Base-by-base conservation (phyloP, 2,113 vertebrate genomes). In the Esox niger region DNA sequence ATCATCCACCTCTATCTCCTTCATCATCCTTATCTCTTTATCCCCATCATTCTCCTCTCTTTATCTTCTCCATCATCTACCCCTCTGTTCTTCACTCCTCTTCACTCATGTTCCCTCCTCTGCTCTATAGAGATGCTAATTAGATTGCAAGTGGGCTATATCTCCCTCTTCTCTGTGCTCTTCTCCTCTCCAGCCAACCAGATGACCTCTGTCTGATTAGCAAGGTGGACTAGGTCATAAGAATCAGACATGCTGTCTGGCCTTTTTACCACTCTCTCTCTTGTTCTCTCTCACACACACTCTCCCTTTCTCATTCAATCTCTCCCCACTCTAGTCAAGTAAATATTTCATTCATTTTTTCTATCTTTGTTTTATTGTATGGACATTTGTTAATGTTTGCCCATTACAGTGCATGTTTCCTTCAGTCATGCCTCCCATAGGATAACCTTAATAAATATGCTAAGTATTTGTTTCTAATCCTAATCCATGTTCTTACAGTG, bases 41-140 rank as follows among this genome's bases (percentile, higher is more conserved):
- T 23, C 38, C 29, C 4, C 7, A 9, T 27, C 27, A 20, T 65
- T 30, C 7, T 25, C 46, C 20, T 26, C 56, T 58, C 56, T 13
- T 55, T 21, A 23, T 8, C 25, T 64, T 26, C 21, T 30, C 11
- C 73, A 73, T 64, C 63, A 64, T 75, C 74, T 76, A 78, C 79
- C 27, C 29, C 75, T 78, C 76, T 75, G 62, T 2, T 1, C 25
- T 4, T 13, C 13, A 26, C 13, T 2, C 43, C 55, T 68, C 20
- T 27, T 46, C 15, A 15, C 20, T 57, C 46, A 38, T 33, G 32
- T 60, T 21, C 7, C 65, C 26, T 25, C 65, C 67, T 35, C 31
- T 65, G 73, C 70, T 78, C 87, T 83, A 87, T 89, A 89, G 76
- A 89, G 76, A 90, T 90, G 91, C 70, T 88, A 90, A 91, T 90